Percentiles rank a stretch among this genome's conserved stretches.
Conservation (phyloP, 2,888 invertebrate species). For the Lingula anatina region DNA sequence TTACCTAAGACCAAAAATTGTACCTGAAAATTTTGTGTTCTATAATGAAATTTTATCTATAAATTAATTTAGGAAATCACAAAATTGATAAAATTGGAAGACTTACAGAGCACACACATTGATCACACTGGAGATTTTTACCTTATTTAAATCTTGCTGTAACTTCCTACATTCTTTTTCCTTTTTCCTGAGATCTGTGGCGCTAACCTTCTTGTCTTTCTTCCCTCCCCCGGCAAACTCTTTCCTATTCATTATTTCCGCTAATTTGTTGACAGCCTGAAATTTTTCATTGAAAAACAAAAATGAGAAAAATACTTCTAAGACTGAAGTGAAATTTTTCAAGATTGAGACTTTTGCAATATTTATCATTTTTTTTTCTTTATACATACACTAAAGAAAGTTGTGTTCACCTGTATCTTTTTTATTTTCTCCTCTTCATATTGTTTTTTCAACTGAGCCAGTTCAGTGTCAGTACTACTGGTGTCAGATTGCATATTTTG, state of each 20-base stretch:
- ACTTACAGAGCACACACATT: no score
- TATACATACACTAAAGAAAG: neutral
- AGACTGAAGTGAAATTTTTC: no score
- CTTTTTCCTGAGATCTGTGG: conserved; percentile 65
- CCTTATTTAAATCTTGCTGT: conserved; percentile 85
- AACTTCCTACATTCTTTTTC: conserved; percentile 92
- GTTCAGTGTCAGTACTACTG: conserved; percentile 16
- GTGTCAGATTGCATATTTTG: conserved; percentile 19
- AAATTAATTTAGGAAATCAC: no score
- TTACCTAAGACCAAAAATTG: no score
- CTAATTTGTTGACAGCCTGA: conserved; percentile 94
- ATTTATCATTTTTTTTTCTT: neutral
- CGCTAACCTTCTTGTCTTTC: conserved; percentile 57
- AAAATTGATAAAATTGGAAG: no score
- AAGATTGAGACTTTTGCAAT: no score
- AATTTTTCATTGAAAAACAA: conserved; percentile 55
- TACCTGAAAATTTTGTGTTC: no score
- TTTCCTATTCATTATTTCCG: conserved; percentile 94
- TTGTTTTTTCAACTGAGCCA: conserved; percentile 36
- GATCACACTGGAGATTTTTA: no score
- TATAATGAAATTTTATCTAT: no score
- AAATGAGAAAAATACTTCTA: neutral
- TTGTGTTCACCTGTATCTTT: conserved; percentile 38
- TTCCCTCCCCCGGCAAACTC: conserved; percentile 56
- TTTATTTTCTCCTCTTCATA: conserved; percentile 44